These are phyloP conservation scores for Hoplias malabaricus DNA, from an alignment of 2,113 vertebrate genomes.

Conservation along the genomic window DNA sequence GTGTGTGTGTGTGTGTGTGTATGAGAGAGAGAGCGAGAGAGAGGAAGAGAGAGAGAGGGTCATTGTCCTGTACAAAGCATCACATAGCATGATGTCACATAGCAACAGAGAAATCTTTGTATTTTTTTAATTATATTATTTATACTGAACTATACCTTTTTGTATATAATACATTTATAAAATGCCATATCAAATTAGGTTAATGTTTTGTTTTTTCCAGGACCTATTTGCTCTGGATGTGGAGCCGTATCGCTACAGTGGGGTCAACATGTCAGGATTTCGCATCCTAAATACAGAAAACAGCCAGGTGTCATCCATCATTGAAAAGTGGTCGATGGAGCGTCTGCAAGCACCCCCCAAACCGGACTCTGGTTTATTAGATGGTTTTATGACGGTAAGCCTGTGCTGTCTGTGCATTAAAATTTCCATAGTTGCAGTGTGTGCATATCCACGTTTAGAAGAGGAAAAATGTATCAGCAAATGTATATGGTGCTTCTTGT, in stretches of 20 bases:
- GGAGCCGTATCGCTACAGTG: slow-evolving; percentile 94
- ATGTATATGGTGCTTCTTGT: neutral
- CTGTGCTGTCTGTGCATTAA: neutral
- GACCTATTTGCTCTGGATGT: slow-evolving; percentile 96
- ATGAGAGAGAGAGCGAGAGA: neutral
- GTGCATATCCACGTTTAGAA: neutral
- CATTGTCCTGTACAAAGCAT: neutral
- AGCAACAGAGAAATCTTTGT: neutral
- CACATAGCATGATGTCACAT: too few relatives aligned
- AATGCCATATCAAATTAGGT: neutral
- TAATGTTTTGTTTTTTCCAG: slow-evolving; percentile 60
- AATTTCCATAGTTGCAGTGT: neutral
- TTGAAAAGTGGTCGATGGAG: slow-evolving; percentile 99
- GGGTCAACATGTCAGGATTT: slow-evolving; percentile 98
- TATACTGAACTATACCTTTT: neutral
- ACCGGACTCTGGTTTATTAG: slow-evolving; percentile 96
- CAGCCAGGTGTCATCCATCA: slow-evolving; percentile 93
- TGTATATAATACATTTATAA: neutral
- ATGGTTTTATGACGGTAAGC: slow-evolving; percentile 99
- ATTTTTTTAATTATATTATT: neutral
- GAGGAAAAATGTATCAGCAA: neutral
- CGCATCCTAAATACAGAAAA: slow-evolving; percentile 96
- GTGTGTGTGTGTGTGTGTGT: neutral
- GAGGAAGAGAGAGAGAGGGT: neutral
- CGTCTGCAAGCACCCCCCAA: slow-evolving; percentile 94